Percentiles rank a stretch among this genome's conserved stretches.
Evolutionary conservation across 2,797 vertebrate species (phyloP).

Genomic region (Tragopan temminckii): DNA sequence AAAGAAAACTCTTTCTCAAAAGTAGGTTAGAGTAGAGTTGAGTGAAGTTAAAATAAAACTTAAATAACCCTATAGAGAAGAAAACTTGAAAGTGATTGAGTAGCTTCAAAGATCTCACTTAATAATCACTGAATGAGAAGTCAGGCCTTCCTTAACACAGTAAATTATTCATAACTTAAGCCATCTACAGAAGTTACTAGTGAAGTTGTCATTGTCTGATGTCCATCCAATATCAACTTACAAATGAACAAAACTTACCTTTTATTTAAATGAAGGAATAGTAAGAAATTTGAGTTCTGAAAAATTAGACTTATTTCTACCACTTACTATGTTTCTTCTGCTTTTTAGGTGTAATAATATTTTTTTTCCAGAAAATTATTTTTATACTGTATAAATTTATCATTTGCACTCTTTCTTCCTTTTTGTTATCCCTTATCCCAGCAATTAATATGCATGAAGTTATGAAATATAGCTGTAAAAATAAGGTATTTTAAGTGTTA

Average conservation of each 20-base stretch:
- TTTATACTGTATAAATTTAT: background rate
- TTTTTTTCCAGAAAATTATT: background rate
- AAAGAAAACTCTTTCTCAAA: background rate
- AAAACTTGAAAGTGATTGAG: background rate
- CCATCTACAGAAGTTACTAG: background rate
- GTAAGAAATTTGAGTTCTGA: background rate
- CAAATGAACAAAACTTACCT: background rate
- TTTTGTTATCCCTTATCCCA: background rate
- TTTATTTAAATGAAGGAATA: background rate
- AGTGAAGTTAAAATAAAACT: background rate
- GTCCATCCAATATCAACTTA: background rate
- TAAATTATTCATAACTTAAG: background rate
- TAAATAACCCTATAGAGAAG: background rate
- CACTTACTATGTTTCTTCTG: background rate
- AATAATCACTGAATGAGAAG: background rate
- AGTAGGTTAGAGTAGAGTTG: background rate
- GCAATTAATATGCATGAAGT: background rate
- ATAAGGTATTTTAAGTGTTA: constrained; percentile 9
- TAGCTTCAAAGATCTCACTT: background rate
- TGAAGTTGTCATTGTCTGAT: background rate
- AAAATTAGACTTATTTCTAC: background rate
- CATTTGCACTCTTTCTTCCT: background rate
- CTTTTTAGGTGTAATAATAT: background rate
- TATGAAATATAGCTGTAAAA: background rate
- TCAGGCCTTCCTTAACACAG: background rate